Conservation (phyloP, 2,888 invertebrate genomes). For the Rhamphomyia laevipes region DNA sequence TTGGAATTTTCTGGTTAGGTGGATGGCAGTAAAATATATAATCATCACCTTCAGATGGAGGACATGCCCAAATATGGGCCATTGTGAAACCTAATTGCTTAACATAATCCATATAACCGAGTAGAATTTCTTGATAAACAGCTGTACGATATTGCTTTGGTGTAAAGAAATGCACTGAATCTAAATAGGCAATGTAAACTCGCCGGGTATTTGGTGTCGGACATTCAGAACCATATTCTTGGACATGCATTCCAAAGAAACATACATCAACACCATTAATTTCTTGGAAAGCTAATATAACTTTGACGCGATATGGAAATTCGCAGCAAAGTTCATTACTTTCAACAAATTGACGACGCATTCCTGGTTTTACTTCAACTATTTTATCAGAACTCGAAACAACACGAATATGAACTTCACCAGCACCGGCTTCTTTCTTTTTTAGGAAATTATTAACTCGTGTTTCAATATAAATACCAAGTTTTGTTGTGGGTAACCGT, state of each 20-base stretch:
- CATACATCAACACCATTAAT: conserved; percentile 98
- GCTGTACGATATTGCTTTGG: conserved; percentile 94
- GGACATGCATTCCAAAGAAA: conserved; percentile 99
- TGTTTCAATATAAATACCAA: conserved; percentile 95
- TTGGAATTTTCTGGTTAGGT: conserved; percentile 97
- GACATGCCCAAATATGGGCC: conserved; percentile 99
- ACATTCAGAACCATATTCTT: conserved; percentile 98
- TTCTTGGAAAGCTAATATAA: conserved; percentile 98
- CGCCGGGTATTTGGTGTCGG: conserved; percentile 90
- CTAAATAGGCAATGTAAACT: conserved; percentile 97
- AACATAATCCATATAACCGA: conserved; percentile 97
- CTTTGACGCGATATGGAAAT: conserved; percentile 97
- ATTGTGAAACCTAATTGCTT: conserved; percentile 97
- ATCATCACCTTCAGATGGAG: conserved; percentile 99
- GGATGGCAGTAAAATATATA: conserved; percentile 99
- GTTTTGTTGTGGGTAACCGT: conserved; percentile 83
- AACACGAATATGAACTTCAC: conserved; percentile 95
- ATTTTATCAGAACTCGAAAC: conserved; percentile 96
- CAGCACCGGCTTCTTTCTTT: conserved; percentile 94
- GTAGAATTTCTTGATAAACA: conserved; percentile 97
- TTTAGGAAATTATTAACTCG: conserved; percentile 95
- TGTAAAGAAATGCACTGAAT: conserved; percentile 98
- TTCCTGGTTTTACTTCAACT: conserved; percentile 98
- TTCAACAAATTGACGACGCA: conserved; percentile 83
- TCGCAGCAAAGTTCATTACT: conserved; percentile 75